Evolutionary conservation across 2,113 vertebrate genomes (phyloP).

Genomic region (Stigmatopora argus): DNA sequence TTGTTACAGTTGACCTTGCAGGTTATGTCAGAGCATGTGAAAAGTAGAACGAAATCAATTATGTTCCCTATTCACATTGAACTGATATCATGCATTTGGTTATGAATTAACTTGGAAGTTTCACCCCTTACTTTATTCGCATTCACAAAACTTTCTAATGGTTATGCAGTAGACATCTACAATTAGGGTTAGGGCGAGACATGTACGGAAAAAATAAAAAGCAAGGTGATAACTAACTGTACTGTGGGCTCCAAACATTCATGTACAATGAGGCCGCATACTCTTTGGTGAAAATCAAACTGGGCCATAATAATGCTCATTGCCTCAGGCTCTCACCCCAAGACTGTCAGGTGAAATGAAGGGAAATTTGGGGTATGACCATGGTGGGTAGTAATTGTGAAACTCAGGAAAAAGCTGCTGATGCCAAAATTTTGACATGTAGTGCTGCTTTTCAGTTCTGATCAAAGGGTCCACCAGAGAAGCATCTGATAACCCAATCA

Average conservation of each 20-base stretch:
- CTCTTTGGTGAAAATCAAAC: slow-evolving; percentile 37
- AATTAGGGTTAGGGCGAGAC: not conserved
- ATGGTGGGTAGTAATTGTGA: slow-evolving; percentile 72
- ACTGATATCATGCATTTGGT: slow-evolving; percentile 33
- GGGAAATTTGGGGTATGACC: slow-evolving; percentile 67
- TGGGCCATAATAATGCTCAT: slow-evolving; percentile 41
- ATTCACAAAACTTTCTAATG: slow-evolving; percentile 15
- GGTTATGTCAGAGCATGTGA: slow-evolving; percentile 52
- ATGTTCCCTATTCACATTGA: slow-evolving; percentile 20
- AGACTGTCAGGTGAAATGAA: slow-evolving; percentile 47
- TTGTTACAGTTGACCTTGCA: slow-evolving; percentile 58
- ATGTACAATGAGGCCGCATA: slow-evolving; percentile 28
- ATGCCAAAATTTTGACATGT: slow-evolving; percentile 75
- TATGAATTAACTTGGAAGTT: slow-evolving; percentile 55
- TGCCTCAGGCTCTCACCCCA: slow-evolving; percentile 57
- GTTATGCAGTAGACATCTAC: not conserved
- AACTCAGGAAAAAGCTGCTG: slow-evolving; percentile 73
- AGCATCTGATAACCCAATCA: slow-evolving; percentile 75
- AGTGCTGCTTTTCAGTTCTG: slow-evolving; percentile 70
- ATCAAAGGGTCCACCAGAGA: slow-evolving; percentile 70
- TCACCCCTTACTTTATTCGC: slow-evolving; percentile 39
- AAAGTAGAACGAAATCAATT: slow-evolving; percentile 38
- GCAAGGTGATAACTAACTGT: not conserved
- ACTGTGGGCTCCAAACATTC: slow-evolving; percentile 26
- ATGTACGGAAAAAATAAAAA: slow-evolving; percentile 18